phyloP scores from a whole-genome alignment of 2,888 invertebrate genomes.

The Ectemnius lituratus region DNA sequence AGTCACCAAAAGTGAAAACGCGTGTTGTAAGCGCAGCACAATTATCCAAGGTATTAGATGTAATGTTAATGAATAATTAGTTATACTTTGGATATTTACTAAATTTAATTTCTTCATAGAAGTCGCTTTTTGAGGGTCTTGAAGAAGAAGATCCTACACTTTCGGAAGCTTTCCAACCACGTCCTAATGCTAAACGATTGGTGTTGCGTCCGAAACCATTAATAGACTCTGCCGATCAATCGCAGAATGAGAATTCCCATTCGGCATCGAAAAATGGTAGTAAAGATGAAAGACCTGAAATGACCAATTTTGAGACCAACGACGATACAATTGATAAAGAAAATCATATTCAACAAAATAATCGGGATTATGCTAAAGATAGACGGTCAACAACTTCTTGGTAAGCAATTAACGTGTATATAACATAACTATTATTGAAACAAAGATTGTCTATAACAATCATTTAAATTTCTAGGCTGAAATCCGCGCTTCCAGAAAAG shows the following conservation, averaged over 20 bases:
- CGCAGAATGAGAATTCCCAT: conserved; percentile 40
- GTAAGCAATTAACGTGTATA: conserved; percentile 31
- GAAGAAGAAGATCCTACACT: conserved; percentile 87
- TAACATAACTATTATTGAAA: neutral
- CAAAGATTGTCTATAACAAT: neutral
- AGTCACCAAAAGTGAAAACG: conserved; percentile 81
- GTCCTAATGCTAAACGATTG: conserved; percentile 86
- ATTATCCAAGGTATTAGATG: conserved; percentile 73
- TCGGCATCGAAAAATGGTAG: conserved; percentile 29
- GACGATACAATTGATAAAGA: conserved; percentile 65
- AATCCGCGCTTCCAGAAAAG: conserved; percentile 60
- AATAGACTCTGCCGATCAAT: conserved; percentile 44
- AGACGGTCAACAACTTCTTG: conserved; percentile 64
- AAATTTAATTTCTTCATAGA: conserved; percentile 75
- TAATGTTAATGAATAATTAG: neutral
- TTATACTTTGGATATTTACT: neutral
- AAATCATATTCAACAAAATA: conserved; percentile 63
- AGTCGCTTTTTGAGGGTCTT: conserved; percentile 91
- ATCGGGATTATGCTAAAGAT: conserved; percentile 46
- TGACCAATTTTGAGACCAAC: conserved; percentile 17
- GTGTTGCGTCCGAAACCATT: conserved; percentile 82
- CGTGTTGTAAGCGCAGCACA: conserved; percentile 74
- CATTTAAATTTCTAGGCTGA: conserved; percentile 58
- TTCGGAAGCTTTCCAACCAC: conserved; percentile 80
- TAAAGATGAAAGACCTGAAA: conserved; percentile 31